These are phyloP conservation scores for Drosophila pullipes DNA, from an alignment of 2,888 invertebrate species.

Conservation along the genomic window DNA sequence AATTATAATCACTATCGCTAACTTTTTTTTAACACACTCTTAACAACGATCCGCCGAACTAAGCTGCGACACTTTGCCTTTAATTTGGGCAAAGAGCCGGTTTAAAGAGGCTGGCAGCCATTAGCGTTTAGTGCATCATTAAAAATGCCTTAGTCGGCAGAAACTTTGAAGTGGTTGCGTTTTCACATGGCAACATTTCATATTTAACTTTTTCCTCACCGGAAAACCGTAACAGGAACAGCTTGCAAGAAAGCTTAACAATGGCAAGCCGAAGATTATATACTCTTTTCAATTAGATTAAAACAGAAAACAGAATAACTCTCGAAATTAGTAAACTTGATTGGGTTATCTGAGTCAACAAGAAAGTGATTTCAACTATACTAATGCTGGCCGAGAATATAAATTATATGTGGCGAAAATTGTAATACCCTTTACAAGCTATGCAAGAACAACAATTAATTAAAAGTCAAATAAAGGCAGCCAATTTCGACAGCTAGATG, in stretches of 20 bases:
- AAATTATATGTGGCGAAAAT: not conserved
- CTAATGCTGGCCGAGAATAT: not conserved
- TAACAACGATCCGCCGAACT: not conserved
- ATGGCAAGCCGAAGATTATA: not conserved
- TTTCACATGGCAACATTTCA: slow-evolving; percentile 45
- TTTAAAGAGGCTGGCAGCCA: slow-evolving; percentile 30
- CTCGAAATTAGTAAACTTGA: not conserved
- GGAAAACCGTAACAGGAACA: not conserved
- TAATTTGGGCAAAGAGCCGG: slow-evolving; percentile 22
- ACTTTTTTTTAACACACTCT: not conserved
- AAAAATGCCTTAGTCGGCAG: slow-evolving; percentile 63
- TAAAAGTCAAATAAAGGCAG: slow-evolving; percentile 41
- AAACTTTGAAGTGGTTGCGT: slow-evolving; percentile 59
- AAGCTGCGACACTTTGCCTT: slow-evolving; percentile 22
- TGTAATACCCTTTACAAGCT: not conserved
- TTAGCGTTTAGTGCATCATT: slow-evolving; percentile 70
- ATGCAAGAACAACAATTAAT: slow-evolving; percentile 33
- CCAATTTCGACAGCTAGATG: slow-evolving; percentile 11
- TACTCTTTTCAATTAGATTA: not conserved
- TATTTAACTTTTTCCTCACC: slow-evolving; percentile 41
- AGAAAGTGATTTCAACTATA: too few relatives aligned
- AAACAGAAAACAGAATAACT: not conserved
- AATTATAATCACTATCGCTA: not conserved
- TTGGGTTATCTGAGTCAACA: too few relatives aligned
- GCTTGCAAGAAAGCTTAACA: not conserved